Evolutionary conservation across 2,888 invertebrate genomes (phyloP).

Genomic region (Cloeon dipterum): DNA sequence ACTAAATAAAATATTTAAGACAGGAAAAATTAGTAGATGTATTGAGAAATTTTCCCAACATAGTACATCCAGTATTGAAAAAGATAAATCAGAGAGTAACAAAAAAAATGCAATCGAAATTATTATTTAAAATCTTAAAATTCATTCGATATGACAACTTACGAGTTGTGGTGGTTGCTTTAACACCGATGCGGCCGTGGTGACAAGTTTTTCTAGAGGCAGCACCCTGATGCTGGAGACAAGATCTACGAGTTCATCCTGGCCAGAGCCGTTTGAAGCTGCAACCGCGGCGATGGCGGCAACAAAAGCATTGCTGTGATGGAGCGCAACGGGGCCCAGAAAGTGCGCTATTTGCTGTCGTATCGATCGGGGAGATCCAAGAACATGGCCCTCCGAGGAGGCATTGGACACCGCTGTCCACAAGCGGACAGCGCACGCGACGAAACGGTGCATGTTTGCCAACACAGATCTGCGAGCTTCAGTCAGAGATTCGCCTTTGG

Average conservation of each 20-base stretch:
- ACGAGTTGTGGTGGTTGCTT: constrained; percentile 35
- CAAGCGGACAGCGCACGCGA: constrained; percentile 51
- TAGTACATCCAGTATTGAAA: too few relatives aligned
- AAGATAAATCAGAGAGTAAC: too few relatives aligned
- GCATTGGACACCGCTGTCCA: constrained; percentile 42
- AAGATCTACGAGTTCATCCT: constrained; percentile 45
- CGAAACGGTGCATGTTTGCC: constrained; percentile 55
- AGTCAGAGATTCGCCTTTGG: constrained; percentile 20
- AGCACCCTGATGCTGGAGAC: constrained; percentile 60
- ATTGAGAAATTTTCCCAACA: too few relatives aligned
- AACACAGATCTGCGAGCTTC: constrained; percentile 48
- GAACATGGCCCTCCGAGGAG: constrained; percentile 26
- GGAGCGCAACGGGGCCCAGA: constrained; percentile 59
- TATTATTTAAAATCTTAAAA: too few relatives aligned
- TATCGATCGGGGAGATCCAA: constrained; percentile 39
- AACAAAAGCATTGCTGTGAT: constrained; percentile 58
- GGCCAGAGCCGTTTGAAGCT: not conserved
- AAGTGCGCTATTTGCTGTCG: constrained; percentile 60
- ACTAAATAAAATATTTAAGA: not conserved
- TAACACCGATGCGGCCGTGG: constrained; percentile 58
- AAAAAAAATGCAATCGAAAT: too few relatives aligned
- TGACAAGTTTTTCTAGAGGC: constrained; percentile 61
- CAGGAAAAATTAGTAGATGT: not conserved
- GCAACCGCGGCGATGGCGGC: constrained; percentile 51
- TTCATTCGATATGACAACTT: too few relatives aligned